Percentiles rank a stretch among this genome's conserved stretches.
Evolutionary conservation across 2,797 vertebrate genomes (phyloP).

Genomic region (Oreochromis grahami): DNA sequence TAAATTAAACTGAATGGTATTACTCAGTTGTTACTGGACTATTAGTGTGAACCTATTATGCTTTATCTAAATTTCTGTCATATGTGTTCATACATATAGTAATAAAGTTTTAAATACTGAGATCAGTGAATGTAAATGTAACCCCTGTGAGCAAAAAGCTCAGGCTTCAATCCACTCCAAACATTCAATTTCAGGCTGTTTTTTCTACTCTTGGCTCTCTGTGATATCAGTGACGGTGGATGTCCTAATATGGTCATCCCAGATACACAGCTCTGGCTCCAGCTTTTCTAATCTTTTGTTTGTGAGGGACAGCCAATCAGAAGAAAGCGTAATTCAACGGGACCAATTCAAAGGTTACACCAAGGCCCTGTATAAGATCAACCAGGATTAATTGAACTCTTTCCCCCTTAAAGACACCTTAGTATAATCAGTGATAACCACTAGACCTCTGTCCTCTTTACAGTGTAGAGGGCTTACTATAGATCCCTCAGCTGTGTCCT

Average conservation of each 20-base stretch:
- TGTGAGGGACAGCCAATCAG: not conserved
- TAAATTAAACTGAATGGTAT: not conserved
- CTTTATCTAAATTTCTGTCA: not conserved
- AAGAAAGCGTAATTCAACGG: not conserved
- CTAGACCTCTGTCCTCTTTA: not conserved
- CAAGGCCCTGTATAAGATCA: not conserved
- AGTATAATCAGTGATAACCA: not conserved
- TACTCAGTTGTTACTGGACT: not conserved
- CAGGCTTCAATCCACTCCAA: fast-evolving
- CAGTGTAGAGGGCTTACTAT: not conserved
- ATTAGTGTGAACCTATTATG: not conserved
- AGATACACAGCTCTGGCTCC: not conserved
- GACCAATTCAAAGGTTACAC: not conserved
- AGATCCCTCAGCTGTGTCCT: not conserved
- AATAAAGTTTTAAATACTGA: not conserved
- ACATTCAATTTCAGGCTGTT: not conserved
- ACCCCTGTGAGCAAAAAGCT: not conserved
- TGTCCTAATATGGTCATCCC: not conserved
- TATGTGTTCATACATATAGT: not conserved
- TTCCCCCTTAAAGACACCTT: not conserved
- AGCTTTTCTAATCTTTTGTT: not conserved
- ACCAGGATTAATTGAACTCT: not conserved
- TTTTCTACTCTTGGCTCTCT: not conserved
- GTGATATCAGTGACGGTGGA: not conserved
- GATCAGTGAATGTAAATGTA: not conserved